Evolutionary conservation across 1,140 invertebrate species (phyloP), one percentile per base, ranked within the genome.

Genomic region (Varroa destructor): DNA sequence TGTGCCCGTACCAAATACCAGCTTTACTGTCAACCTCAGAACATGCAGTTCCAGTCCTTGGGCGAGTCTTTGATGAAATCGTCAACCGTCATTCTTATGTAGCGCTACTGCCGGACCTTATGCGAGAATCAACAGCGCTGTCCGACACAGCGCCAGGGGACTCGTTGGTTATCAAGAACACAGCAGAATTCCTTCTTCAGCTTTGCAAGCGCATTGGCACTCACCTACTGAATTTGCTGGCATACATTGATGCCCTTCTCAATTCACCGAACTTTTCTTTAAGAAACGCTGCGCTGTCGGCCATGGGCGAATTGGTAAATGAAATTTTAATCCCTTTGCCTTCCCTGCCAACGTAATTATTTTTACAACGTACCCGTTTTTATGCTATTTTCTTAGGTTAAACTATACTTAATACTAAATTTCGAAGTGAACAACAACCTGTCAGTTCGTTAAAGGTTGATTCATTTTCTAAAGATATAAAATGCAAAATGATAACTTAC

Each of bases 231-330:
- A 40, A 40, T 67, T 46, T 67, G 12, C 40, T 67, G 2, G 40
- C 61, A 8, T 67, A 67, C 37, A 67, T 67, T 37, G 61, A 67
- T 46, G 61, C 61, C 8, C 37, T 67, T 46, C 46, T 67, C 12
- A 67, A 67, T 8, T n/a, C 61, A 14, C 36, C 61, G 40, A 67
- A 67, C 61, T 67, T 25, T 46, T 67, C 61, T 12, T 14, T 67
- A 2, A 67, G 61, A 8, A 67, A 67, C 46, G 40, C 61, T 12
- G 12, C 61, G 3, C 61, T 67, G n/a, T 67, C 61, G 1, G 61
- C 61, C 40, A 67, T 67, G 61, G 61, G 40, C 12, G 61, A 67
- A 46, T 37, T 67, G 12, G 61, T 67, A 67, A 67, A 46, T 67
- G 40, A 67, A 12, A 51, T 51, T 8, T 51, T 8, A 51, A 3